Evolutionary conservation across 2,797 vertebrate genomes (phyloP).

Genomic region (Danio jaintianensis): DNA sequence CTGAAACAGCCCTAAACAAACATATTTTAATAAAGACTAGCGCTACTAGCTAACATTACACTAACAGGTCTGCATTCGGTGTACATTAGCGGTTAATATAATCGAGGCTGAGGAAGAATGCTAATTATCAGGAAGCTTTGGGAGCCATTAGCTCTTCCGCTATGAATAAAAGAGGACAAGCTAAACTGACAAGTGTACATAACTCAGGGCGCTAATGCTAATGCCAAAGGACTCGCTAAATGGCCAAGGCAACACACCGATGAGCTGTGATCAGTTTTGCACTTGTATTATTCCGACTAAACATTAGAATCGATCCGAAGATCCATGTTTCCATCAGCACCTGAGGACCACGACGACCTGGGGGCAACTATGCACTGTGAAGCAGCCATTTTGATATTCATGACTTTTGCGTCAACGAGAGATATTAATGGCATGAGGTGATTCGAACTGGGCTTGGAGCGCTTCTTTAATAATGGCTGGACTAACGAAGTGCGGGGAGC

Average conservation of each 20-base stretch:
- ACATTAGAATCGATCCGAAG: conserved; percentile 5
- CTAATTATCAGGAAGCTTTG: conserved; percentile 28
- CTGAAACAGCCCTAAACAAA: conserved; percentile 39
- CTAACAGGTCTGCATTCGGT: conserved; percentile 45
- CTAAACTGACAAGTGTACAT: conserved; percentile 38
- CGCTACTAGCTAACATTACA: conserved; percentile 14
- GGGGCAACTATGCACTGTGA: neutral
- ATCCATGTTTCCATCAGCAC: conserved; percentile 17
- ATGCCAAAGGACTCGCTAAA: neutral
- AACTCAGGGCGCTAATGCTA: conserved; percentile 27
- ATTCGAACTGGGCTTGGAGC: conserved; percentile 19
- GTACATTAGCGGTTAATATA: conserved; percentile 33
- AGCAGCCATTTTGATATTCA: conserved; percentile 52
- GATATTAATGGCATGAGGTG: conserved; percentile 53
- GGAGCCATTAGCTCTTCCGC: conserved; percentile 38
- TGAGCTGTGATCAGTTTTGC: conserved; percentile 4
- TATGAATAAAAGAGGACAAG: conserved; percentile 29
- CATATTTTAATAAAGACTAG: conserved; percentile 39
- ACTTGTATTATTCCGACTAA: neutral
- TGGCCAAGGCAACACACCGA: neutral
- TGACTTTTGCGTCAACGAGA: conserved; percentile 20
- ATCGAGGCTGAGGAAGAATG: conserved; percentile 14
- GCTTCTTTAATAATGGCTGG: conserved; percentile 52
- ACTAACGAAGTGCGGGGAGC: conserved; percentile 68
- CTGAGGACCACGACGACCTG: conserved; percentile 5